Base-by-base conservation (phyloP, 2,888 invertebrate genomes). In the Chaitophorus viminalis region DNA sequence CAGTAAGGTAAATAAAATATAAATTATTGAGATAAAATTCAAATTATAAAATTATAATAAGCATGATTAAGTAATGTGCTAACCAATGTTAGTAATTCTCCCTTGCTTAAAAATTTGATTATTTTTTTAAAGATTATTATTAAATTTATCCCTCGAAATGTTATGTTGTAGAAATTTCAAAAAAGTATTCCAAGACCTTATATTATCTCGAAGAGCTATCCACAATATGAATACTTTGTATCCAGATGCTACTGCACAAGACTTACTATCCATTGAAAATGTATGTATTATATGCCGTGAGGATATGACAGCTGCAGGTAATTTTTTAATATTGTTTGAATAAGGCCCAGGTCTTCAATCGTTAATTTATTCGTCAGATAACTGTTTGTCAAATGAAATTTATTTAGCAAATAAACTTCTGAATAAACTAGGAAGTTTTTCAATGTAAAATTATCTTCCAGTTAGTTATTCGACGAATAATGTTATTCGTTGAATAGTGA, bases 241-340 rank as follows among this genome's bases (percentile, higher is more conserved):
- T 92, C 98, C 98, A 0, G 97, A 99, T 93, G 99, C 98, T 9
- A 98, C 98, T 0, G 93, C 95, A 0, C 98, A 97, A 90, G 99
- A 99, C 92, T 92, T 99, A 33, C 95, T 95, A 52, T 95, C 96
- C 29, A 96, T 97, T 0, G 99, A 99, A 92, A 98, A 98, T 91
- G 99, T 99, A 88, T 99, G 99, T 92, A 99, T 99, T 90, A 99
- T 99, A 90, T 99, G 99, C 91, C 94, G 99, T 29, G 96, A 96
- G 91, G 96, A 96, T 91, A 96, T 96, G 96, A 93, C 93, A 87
- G 93, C 93, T 54, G 93, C 94, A 93, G 85, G 85, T 88, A 60
- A 52, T 29, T 68, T 9, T 33, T n/a, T 11, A 52, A 18, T 54
- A 52, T 18, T 74, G 33, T 70, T 46, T 29, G 25, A 90, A n/a